phyloP scores from a whole-genome alignment of 35 echinoderm and acorn worm genomes.

The Acanthaster planci region DNA sequence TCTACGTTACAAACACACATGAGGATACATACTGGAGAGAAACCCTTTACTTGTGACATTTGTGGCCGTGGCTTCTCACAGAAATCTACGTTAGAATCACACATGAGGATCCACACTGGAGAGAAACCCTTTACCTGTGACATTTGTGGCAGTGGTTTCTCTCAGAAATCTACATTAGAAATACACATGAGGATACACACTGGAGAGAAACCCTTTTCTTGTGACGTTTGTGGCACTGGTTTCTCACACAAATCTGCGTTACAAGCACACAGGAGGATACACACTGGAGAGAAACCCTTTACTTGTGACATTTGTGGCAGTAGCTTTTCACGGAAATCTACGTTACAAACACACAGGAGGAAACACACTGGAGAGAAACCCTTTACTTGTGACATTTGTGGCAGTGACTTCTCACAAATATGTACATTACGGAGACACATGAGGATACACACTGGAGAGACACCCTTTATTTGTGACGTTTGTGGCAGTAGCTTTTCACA shows the following conservation, averaged over 20 bases:
- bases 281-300: slow-evolving; percentile 60
- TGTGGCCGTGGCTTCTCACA: slow-evolving; percentile 57
- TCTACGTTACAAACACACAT: slow-evolving; percentile 24
- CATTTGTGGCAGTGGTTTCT: too few species aligned
- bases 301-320: slow-evolving; percentile 62
- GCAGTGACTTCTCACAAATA: background rate
- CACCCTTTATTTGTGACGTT: background rate
- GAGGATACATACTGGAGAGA: slow-evolving; percentile 28
- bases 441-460: background rate
- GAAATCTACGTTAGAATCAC: slow-evolving; percentile 25
- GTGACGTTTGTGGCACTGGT: too few species aligned
- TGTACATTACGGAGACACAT: background rate
- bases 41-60: slow-evolving; percentile 32
- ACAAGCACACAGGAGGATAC: slow-evolving; percentile 51
- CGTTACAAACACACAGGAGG: slow-evolving; percentile 1
- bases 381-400: slow-evolving; percentile 38
- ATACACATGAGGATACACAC: too few species aligned
- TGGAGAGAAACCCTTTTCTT: too few species aligned
- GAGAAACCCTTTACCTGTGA: too few species aligned
- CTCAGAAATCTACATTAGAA: too few species aligned
- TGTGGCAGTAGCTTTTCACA: background rate
- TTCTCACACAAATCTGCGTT: too few species aligned
- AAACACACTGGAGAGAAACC: slow-evolving; percentile 29
- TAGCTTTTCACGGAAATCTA: slow-evolving; percentile 26
- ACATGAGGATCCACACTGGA: too few species aligned